Conservation (phyloP, 2,797 vertebrate species). For the Ataeniobius toweri region DNA sequence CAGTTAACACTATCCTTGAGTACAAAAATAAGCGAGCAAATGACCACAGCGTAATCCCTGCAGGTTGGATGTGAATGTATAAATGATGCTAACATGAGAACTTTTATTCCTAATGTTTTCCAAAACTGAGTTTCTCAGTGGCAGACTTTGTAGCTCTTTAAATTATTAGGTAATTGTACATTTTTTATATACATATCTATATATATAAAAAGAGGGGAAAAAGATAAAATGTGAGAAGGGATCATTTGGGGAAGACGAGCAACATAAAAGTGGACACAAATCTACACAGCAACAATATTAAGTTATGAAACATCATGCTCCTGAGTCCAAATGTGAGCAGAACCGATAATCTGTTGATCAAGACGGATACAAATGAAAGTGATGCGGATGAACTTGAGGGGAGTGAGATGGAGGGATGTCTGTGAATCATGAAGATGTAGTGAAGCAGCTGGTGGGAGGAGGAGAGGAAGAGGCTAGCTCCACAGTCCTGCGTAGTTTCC, state of each 20-base stretch:
- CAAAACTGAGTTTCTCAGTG: slow-evolving; percentile 50
- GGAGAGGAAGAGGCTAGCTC: slow-evolving; percentile 83
- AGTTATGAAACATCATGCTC: slow-evolving; percentile 68
- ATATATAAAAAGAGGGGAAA: slow-evolving; percentile 14
- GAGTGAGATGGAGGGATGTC: slow-evolving; percentile 37
- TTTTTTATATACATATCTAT: slow-evolving; percentile 26
- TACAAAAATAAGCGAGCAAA: slow-evolving; percentile 53
- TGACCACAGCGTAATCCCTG: slow-evolving; percentile 56
- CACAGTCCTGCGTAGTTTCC: slow-evolving; percentile 98
- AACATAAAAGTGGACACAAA: slow-evolving; percentile 44
- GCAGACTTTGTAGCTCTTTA: slow-evolving; percentile 62
- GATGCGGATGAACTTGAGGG: slow-evolving; percentile 20
- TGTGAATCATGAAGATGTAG: slow-evolving; percentile 37
- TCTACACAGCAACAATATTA: slow-evolving; percentile 59
- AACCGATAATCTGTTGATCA: slow-evolving; percentile 27
- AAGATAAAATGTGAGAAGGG: not conserved
- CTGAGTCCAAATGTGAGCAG: slow-evolving; percentile 69
- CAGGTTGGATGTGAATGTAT: slow-evolving; percentile 49
- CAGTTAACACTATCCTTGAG: slow-evolving; percentile 48
- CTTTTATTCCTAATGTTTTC: slow-evolving; percentile 57
- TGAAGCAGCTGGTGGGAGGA: slow-evolving; percentile 26
- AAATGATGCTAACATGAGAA: slow-evolving; percentile 48
- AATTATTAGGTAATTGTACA: slow-evolving; percentile 55
- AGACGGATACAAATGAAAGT: slow-evolving; percentile 26
- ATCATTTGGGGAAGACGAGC: slow-evolving; percentile 1